Evolutionary conservation across 2,113 vertebrate species (phyloP), one percentile per base, ranked within the genome.

Genomic region (Columba janthina): DNA sequence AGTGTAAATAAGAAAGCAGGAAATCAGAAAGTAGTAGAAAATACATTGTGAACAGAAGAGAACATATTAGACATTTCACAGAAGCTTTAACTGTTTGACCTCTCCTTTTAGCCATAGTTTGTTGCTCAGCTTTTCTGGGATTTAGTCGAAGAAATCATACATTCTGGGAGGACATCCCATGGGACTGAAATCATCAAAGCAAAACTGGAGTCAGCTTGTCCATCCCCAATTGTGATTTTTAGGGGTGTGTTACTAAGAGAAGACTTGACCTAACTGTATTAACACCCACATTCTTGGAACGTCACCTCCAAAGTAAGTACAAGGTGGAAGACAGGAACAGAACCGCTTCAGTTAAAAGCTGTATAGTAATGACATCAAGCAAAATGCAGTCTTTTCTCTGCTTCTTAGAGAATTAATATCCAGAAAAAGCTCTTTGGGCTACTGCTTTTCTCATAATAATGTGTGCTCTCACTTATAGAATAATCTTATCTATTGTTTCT

Each of bases 401-500:
- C 22, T 86, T 73, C 51, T 89, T 65, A 82, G 34, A 77, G 34
- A 58, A 58, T 42, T 91, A 81, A 28, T 69, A 44, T 29, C n/a
- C 67, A 93, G 44, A 71, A 86, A 96, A 11, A 0, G 6, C 38
- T 36, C 65, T 91, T 77, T 62, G 15, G n/a, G 36, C 50, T n/a
- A 22, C 46, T 91, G 6, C 7, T 92, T 6, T 82, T 60, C 8
- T 67, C 95, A 32, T 61, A 96, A 16, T 50, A 90, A 75, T 18
- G 18, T 12, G 76, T 67, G 31, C 36, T 88, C 11, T 18, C 77
- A 84, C 60, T 95, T 92, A 84, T 1, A 73, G 31, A 44, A 82
- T 75, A 89, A 92, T 83, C 11, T 51, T 64, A 88, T 75, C 79
- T 84, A 78, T 85, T 94, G 24, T 95, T 97, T 97, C 62, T 92